A percentile compares a stretch with the other conserved stretches of the same genome.
These are phyloP conservation scores for Chunga burmeisteri DNA, from an alignment of 2,113 vertebrate species.

Conservation along the genomic window DNA sequence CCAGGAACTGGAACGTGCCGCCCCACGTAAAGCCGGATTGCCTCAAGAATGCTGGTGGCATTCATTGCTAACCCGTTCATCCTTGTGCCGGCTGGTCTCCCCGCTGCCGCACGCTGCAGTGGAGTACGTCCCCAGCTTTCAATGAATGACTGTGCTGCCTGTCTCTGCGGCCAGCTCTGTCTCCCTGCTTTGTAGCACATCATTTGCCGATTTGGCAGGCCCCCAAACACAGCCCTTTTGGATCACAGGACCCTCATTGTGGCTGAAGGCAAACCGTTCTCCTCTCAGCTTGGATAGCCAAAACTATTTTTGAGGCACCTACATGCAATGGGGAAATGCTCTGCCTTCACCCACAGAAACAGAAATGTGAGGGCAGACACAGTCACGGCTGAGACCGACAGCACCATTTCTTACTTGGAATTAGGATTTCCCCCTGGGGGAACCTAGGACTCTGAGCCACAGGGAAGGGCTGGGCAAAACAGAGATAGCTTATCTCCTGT, in stretches of 20 bases:
- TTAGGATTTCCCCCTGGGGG: background rate
- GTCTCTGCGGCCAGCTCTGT: background rate
- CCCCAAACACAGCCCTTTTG: background rate
- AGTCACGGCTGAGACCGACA: background rate
- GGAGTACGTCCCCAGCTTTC: background rate
- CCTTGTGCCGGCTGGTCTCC: background rate
- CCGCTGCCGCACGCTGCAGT: rapidly evolving
- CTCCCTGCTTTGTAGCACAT: background rate
- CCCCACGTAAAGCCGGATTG: background rate
- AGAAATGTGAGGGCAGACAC: background rate
- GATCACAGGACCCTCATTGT: background rate
- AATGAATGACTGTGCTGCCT: background rate
- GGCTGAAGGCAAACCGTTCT: background rate
- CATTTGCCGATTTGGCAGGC: constrained; percentile 13
- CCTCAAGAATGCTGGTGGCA: background rate
- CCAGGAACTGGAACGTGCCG: background rate
- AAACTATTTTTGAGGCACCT: background rate
- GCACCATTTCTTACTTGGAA: background rate
- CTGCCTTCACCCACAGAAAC: background rate
- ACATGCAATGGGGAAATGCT: background rate
- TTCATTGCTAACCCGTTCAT: background rate
- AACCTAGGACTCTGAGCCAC: background rate
- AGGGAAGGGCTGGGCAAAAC: background rate
- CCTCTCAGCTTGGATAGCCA: background rate
- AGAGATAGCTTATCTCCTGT: background rate